Percentiles rank a stretch among this genome's conserved stretches.
Conservation (phyloP, 1,140 invertebrate species). For the Lordiphosa stackelbergi region DNA sequence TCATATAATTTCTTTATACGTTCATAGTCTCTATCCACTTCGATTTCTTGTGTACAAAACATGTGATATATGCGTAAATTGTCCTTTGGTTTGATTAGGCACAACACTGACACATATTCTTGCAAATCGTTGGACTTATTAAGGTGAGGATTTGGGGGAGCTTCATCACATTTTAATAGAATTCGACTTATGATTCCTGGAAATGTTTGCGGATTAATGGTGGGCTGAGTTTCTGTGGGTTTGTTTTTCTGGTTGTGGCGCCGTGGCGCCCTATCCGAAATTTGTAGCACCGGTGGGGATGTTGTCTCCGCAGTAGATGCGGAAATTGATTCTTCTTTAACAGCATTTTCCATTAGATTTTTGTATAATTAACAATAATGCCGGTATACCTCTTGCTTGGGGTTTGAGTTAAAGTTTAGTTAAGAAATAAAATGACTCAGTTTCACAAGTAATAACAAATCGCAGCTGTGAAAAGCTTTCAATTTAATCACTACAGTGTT, state of each 20-base stretch:
- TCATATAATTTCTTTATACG: slow-evolving; percentile 6
- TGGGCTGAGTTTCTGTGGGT: background rate
- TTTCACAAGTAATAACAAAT: slow-evolving; percentile 2
- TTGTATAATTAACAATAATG: background rate
- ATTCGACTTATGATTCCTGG: slow-evolving; percentile 17
- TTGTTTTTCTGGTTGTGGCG: no score
- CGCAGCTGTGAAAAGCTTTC: slow-evolving; percentile 1
- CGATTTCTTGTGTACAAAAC: slow-evolving; percentile 8
- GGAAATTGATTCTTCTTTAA: background rate
- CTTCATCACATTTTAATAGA: slow-evolving; percentile 8
- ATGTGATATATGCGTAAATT: slow-evolving; percentile 24
- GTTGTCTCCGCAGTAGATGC: no score
- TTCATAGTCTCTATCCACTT: slow-evolving; percentile 6
- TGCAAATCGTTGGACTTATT: no score
- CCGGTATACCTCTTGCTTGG: no score
- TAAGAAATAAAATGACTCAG: background rate
- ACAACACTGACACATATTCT: no score
- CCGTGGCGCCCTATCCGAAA: background rate
- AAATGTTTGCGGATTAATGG: slow-evolving; percentile 6
- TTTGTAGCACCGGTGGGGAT: slow-evolving; percentile 9
- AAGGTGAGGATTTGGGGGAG: no score
- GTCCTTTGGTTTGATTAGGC: no score
- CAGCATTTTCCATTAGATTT: background rate
- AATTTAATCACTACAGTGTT: background rate
- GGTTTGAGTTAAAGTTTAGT: no score